Evolutionary conservation across 2,888 invertebrate genomes (phyloP).

Genomic region (Congeria kusceri): DNA sequence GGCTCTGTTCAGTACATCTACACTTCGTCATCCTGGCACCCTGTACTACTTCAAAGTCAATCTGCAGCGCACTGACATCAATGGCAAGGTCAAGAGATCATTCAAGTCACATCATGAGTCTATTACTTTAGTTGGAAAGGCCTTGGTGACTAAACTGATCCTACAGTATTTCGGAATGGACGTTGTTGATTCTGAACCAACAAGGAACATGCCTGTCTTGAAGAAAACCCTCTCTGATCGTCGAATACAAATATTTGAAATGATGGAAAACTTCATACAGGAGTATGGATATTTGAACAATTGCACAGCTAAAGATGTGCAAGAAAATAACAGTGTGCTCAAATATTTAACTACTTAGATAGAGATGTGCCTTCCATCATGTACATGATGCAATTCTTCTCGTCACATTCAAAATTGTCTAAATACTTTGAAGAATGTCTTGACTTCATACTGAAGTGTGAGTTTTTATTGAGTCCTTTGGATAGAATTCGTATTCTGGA

Average conservation of each 20-base stretch:
- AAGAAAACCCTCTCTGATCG: too few relatives aligned
- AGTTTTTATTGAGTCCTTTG: slow-evolving; percentile 29
- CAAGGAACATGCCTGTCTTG: slow-evolving; percentile 86
- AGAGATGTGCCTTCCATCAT: not conserved
- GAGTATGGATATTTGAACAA: too few relatives aligned
- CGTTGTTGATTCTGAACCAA: slow-evolving; percentile 87
- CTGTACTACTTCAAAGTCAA: slow-evolving; percentile 14
- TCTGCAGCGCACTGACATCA: slow-evolving; percentile 15
- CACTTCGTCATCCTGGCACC: slow-evolving; percentile 20
- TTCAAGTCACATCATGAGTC: slow-evolving; percentile 18
- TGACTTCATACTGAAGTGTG: slow-evolving; percentile 39
- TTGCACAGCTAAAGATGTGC: too few relatives aligned
- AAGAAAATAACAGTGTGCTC: too few relatives aligned
- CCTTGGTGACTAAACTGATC: slow-evolving; percentile 89
- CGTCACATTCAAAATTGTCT: slow-evolving; percentile 28
- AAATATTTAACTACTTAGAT: too few relatives aligned
- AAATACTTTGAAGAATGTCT: slow-evolving; percentile 45
- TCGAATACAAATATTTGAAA: too few relatives aligned
- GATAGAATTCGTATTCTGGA: slow-evolving; percentile 40
- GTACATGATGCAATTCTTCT: slow-evolving; percentile 44
- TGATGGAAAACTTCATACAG: too few relatives aligned
- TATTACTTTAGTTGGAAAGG: slow-evolving; percentile 76
- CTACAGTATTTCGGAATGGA: slow-evolving; percentile 89
- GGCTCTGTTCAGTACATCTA: slow-evolving; percentile 15
- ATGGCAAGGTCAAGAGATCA: slow-evolving; percentile 14